Evolutionary conservation across 2,888 invertebrate genomes (phyloP), one percentile per base, ranked within the genome.

Genomic region (Dyspetes luteomarginatus): DNA sequence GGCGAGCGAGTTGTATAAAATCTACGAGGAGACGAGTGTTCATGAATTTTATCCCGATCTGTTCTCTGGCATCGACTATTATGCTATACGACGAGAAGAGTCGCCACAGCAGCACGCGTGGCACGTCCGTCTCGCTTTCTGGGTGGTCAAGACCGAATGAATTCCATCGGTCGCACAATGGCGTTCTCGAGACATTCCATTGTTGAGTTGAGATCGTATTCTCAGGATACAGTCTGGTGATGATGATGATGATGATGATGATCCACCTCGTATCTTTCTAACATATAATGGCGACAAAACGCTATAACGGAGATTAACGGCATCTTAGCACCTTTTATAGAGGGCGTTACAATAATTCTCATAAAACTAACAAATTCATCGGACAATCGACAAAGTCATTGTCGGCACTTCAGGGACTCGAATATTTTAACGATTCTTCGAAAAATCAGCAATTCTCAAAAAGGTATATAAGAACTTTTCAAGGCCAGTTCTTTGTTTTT

Each of bases 111-210:
- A 81, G 76, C 86, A 83, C 85, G 85, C 86, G 81, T 83, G 85
- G 86, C 83, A 86, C 86, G 84, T 86, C 83, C 86, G 85, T 81
- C 71, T 80, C 78, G 79, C 75, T 77, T 85, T 87, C 88, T 90
- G 90, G 90, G 90, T 90, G 90, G 90, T 82, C 90, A 86, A 85
- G 83, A 82, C 86, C 82, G 82, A 85, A 82, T 86, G 84, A 89
- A 89, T 89, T 89, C 89, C 87, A 86, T 86, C 86, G 85, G 65
- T 77, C 77, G 74, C 69, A 81, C 77, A 84, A 81, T 82, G 80
- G 82, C 82, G 78, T 78, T 82, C 81, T 36, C 62, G 26, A 77
- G 76, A 72, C 77, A 82, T 83, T 82, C 83, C 79, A 75, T 56
- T 12, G 72, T 26, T 72, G 75, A 65, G 72, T 76, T 68, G 58